These are phyloP conservation scores for Tenrec ecaudatus DNA, from an alignment of 2,113 vertebrate species.

Conservation along the genomic window DNA sequence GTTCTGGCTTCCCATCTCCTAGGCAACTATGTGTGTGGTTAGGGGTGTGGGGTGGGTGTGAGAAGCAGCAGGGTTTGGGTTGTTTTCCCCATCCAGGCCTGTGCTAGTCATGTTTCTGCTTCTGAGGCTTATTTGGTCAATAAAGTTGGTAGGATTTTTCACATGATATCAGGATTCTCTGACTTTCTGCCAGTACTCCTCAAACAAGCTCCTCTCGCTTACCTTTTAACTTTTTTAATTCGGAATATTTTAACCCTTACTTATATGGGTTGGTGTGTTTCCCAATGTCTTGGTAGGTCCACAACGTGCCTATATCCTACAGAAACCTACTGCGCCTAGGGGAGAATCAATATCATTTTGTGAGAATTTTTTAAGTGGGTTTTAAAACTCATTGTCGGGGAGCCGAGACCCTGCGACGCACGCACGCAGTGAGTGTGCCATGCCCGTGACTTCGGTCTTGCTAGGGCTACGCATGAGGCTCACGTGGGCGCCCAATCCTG, in stretches of 20 bases:
- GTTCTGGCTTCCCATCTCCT: not conserved
- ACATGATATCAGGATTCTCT: not conserved
- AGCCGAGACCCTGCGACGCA: constrained; percentile 18
- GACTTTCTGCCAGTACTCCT: constrained; percentile 6
- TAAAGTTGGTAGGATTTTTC: not conserved
- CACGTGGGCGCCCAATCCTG: constrained; percentile 26
- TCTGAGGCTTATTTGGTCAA: not conserved
- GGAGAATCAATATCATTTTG: constrained; percentile 48
- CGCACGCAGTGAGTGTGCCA: not conserved
- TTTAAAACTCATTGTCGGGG: constrained; percentile 62
- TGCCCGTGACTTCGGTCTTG: not conserved
- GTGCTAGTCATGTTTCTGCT: not conserved
- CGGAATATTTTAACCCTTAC: constrained; percentile 68
- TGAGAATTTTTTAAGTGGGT: too few species aligned
- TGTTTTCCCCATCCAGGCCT: not conserved
- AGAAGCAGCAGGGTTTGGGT: not conserved
- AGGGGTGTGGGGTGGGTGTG: not conserved
- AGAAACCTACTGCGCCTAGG: constrained; percentile 39
- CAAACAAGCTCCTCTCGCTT: constrained; percentile 6
- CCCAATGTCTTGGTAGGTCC: constrained; percentile 48
- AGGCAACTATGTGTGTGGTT: not conserved
- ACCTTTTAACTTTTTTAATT: constrained; percentile 55
- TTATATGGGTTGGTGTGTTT: not conserved
- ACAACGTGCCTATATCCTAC: constrained; percentile 47
- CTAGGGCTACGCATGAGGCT: not conserved